Base-by-base conservation (phyloP, 2,888 invertebrate genomes). In the Melinaea marsaeus region DNA sequence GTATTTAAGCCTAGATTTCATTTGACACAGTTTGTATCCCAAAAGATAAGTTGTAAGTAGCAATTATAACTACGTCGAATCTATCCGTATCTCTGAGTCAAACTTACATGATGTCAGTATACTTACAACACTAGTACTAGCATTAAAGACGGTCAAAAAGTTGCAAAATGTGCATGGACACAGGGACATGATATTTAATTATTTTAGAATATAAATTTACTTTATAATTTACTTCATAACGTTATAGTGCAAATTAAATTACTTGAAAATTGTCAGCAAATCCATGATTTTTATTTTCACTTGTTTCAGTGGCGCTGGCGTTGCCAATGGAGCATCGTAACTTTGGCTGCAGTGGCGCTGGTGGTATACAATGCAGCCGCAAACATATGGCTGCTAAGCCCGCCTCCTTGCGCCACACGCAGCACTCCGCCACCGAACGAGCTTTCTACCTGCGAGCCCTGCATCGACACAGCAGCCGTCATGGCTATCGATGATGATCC, bases 241-340 rank as follows among this genome's bases (percentile, higher is more conserved):
- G 37, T 37, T 37, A 37, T 37, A 42, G 11, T 42, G 11, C 3
- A 22, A 32, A 9, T 51, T 22, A 2, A 9, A 9, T 9, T 51
- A 32, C 32, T 11, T 32, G 2, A 32, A n/a, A 48, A 48, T 13
- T 32, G 2, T 32, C 7, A 51, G 51, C 11, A n/a, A n/a, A 9
- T 51, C 6, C 22, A 5, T 4, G 32, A 32, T 51, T 7, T 3
- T 55, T 61, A 48, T 11, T 46, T 2, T 1, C 22, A 55, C 42
- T 55, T 68, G 64, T 72, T 71, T 62, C 80, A 91, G 91, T 88
- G 87, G 85, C 82, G 84, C 45, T 90, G 90, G 88, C 86, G 94
- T 75, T 93, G 94, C 72, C 92, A 93, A 79, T 94, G 95, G 94
- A 94, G 93, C 81, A 82, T 95, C 74, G 93, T 94, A 75, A 89